Evolutionary conservation across 2,888 invertebrate species (phyloP).

Genomic region (Muschampia plurimacula): DNA sequence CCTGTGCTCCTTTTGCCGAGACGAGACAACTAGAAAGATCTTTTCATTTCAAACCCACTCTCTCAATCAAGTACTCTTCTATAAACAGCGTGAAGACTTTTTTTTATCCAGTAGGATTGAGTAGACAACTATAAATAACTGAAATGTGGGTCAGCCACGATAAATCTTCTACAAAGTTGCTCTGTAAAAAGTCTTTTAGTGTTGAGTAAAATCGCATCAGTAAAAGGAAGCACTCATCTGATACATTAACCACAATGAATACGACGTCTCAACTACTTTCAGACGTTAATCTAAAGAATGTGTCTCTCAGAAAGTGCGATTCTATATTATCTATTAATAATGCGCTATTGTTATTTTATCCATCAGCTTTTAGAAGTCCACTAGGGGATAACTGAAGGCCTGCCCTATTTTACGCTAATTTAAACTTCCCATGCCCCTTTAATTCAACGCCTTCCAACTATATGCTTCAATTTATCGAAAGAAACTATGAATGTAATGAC

Average conservation of each 20-base stretch:
- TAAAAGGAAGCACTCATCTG: conserved; percentile 29
- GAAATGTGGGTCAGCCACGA: conserved; percentile 8
- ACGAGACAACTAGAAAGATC: neutral
- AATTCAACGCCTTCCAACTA: no score
- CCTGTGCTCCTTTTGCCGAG: no score
- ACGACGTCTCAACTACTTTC: conserved; percentile 29
- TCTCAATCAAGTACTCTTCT: neutral
- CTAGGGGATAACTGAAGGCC: no score
- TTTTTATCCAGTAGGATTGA: neutral
- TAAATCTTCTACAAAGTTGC: conserved; percentile 23
- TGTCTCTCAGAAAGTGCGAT: conserved; percentile 6
- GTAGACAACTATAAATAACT: conserved; percentile 9
- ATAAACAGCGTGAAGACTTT: neutral
- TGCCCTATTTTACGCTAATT: no score
- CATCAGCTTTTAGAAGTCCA: no score
- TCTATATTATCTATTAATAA: neutral
- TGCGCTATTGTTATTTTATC: neutral
- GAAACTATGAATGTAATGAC: no score
- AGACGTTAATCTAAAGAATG: conserved; percentile 23
- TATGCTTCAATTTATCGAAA: no score
- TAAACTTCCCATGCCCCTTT: no score
- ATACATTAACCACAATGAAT: conserved; percentile 33
- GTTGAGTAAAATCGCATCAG: conserved; percentile 30
- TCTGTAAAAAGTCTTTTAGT: conserved; percentile 32
- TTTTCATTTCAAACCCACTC: neutral